These are phyloP conservation scores for Acronicta aceris DNA, from an alignment of 2,888 invertebrate species.

Conservation along the genomic window DNA sequence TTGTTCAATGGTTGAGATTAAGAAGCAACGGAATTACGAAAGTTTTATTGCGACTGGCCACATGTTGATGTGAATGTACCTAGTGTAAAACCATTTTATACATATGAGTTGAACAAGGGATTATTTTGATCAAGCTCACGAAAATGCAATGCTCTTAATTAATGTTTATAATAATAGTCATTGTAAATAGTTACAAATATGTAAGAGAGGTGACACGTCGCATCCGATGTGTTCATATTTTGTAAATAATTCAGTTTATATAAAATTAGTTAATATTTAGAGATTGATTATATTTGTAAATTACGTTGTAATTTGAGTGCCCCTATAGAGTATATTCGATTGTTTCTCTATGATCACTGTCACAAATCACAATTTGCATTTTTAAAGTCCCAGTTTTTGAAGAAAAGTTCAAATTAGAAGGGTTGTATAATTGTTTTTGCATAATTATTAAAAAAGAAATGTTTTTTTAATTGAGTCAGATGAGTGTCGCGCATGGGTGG, in stretches of 20 bases:
- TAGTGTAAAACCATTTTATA: constrained; percentile 62
- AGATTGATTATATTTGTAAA: constrained; percentile 87
- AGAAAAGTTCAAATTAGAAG: constrained; percentile 78
- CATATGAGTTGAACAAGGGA: constrained; percentile 80
- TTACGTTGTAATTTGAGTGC: constrained; percentile 85
- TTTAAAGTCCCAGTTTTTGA: constrained; percentile 73
- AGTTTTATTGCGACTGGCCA: constrained; percentile 65
- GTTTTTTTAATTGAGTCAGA: constrained; percentile 73
- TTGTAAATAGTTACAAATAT: constrained; percentile 87
- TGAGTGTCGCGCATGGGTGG: constrained; percentile 79
- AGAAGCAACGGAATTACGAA: constrained; percentile 54
- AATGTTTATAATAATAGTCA: constrained; percentile 84
- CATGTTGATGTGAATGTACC: constrained; percentile 59
- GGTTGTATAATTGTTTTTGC: constrained; percentile 80
- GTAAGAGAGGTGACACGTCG: constrained; percentile 79
- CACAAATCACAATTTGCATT: constrained; percentile 88
- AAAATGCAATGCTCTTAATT: constrained; percentile 86
- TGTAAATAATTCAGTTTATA: constrained; percentile 87
- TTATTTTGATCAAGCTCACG: constrained; percentile 86
- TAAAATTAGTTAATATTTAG: constrained; percentile 81
- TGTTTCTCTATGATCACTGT: constrained; percentile 84
- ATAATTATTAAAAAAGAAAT: constrained; percentile 70
- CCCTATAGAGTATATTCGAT: constrained; percentile 81
- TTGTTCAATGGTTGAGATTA: constrained; percentile 67
- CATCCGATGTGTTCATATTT: constrained; percentile 79